Evolutionary conservation across 2,888 invertebrate genomes (phyloP).

Genomic region (Erebia ligea): DNA sequence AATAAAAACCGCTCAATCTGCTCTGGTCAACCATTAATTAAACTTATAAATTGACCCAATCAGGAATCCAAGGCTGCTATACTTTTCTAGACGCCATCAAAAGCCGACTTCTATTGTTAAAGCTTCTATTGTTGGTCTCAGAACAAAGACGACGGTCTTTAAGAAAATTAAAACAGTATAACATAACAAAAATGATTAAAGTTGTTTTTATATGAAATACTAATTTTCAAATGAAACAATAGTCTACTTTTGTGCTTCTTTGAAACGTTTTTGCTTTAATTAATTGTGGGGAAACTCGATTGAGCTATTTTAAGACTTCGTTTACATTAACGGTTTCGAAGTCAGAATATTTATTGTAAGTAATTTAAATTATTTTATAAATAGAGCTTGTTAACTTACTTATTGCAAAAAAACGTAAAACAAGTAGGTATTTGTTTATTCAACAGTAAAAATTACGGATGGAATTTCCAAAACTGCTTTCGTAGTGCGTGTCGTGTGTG

Average conservation of each 20-base stretch:
- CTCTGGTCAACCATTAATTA: no score
- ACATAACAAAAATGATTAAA: constrained; percentile 34
- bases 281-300: not conserved
- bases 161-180: constrained; percentile 40
- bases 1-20: no score
- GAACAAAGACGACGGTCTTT: constrained; percentile 33
- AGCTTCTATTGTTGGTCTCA: constrained; percentile 29
- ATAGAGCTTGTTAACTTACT: no score
- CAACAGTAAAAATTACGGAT: no score
- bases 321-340: not conserved
- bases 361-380: no score
- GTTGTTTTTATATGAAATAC: constrained; percentile 29
- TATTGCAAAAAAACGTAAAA: no score
- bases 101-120: constrained; percentile 11
- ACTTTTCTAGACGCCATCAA: constrained; percentile 6
- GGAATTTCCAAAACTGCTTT: no score
- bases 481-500: no score
- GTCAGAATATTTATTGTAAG: not conserved
- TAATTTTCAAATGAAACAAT: constrained; percentile 21
- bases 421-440: no score
- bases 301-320: not conserved
- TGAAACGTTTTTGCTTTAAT: constrained; percentile 6
- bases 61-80: not conserved
- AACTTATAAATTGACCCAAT: not conserved
- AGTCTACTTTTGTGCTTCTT: constrained; percentile 5